phyloP scores from a whole-genome alignment of 2,888 invertebrate genomes.

The Trissoscelio sp. region DNA sequence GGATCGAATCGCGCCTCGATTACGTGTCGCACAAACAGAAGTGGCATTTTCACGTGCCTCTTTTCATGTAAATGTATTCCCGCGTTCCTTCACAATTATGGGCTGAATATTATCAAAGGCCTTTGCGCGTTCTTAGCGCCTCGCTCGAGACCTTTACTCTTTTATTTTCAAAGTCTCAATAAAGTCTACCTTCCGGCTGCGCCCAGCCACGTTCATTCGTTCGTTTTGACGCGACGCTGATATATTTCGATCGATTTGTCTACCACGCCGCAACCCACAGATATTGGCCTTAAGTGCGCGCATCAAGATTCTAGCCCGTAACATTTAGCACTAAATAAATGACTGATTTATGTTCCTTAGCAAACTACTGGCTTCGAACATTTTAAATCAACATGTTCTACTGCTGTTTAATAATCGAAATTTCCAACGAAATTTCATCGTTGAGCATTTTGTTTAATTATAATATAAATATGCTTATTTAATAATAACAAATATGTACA shows the following conservation, averaged over 20 bases:
- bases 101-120: slow-evolving; percentile 25
- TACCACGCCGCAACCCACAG: slow-evolving; percentile 35
- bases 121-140: slow-evolving; percentile 19
- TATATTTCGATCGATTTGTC: slow-evolving; percentile 65
- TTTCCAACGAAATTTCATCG: neutral
- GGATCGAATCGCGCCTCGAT: slow-evolving; percentile 27
- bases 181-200: slow-evolving; percentile 55
- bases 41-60: neutral
- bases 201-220: slow-evolving; percentile 45
- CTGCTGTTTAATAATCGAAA: neutral
- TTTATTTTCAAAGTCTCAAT: slow-evolving; percentile 51
- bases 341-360: slow-evolving; percentile 31
- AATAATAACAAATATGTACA: too few relatives aligned
- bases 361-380: neutral
- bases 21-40: slow-evolving; percentile 6
- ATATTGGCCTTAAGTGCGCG: slow-evolving; percentile 44
- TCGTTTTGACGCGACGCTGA: slow-evolving; percentile 52
- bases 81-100: slow-evolving; percentile 26
- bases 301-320: slow-evolving; percentile 37
- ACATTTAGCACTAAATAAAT: slow-evolving; percentile 47
- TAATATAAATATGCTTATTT: too few relatives aligned
- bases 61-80: slow-evolving; percentile 15
- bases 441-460: too few relatives aligned
- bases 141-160: slow-evolving; percentile 13
- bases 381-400: slow-evolving; percentile 11